Evolutionary conservation across 2,113 vertebrate genomes (phyloP).

Genomic region (Herpailurus yagouaroundi): DNA sequence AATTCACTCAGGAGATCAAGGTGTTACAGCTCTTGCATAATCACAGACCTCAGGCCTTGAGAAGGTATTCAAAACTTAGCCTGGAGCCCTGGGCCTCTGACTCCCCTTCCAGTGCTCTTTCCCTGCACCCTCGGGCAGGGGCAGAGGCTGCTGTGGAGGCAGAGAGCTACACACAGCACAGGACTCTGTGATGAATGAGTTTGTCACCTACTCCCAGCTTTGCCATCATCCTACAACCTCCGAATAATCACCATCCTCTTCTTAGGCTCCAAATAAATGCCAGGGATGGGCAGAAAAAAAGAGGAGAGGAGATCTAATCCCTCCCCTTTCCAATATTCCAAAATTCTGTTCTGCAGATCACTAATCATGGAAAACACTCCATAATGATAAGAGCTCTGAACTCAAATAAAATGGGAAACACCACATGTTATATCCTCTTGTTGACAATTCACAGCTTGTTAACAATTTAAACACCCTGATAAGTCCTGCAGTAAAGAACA

Average conservation of each 20-base stretch:
- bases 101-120: background rate
- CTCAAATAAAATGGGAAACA: background rate
- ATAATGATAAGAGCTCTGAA: background rate
- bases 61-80: background rate
- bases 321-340: background rate
- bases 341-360: background rate
- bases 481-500: conserved; percentile 3
- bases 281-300: background rate
- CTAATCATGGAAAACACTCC: background rate
- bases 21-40: background rate
- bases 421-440: background rate
- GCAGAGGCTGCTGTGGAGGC: background rate
- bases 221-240: background rate
- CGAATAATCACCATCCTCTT: background rate
- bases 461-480: background rate
- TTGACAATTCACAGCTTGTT: background rate
- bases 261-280: background rate
- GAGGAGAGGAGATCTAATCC: background rate
- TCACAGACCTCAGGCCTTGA: background rate
- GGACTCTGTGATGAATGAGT: background rate
- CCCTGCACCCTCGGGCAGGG: accelerated
- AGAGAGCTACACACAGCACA: background rate
- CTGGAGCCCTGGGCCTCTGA: background rate
- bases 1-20: background rate
- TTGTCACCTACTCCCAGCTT: background rate